phyloP scores from a whole-genome alignment of 2,888 invertebrate genomes.

The Allolobophora icterica region DNA sequence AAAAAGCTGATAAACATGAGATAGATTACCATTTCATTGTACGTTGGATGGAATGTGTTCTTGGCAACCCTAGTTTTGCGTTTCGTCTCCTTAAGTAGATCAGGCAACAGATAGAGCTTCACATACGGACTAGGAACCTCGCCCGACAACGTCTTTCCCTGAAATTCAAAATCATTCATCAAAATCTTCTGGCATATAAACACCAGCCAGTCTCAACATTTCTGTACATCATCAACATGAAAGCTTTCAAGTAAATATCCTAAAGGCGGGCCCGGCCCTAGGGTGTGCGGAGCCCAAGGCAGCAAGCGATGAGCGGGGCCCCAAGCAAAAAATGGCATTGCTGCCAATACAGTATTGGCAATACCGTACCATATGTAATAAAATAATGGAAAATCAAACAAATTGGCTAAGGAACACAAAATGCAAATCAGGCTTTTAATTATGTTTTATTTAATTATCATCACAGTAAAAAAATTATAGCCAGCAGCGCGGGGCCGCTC shows the following conservation, averaged over 20 bases:
- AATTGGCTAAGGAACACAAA: no score
- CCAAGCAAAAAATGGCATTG: no score
- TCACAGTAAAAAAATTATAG: no score
- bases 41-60: constrained; percentile 49
- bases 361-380: no score
- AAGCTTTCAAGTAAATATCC: neutral
- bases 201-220: neutral
- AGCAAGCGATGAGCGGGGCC: no score
- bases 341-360: no score
- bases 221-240: neutral
- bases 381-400: no score
- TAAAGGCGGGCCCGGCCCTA: no score
- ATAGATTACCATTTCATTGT: constrained; percentile 49
- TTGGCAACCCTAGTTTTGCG: constrained; percentile 76
- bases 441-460: neutral
- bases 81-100: constrained; percentile 88
- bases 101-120: constrained; percentile 83
- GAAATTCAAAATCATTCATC: neutral
- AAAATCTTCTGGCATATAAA: neutral
- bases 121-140: constrained; percentile 68
- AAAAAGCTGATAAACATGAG: no score
- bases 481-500: no score
- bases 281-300: no score
- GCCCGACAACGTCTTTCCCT: constrained; percentile 37
- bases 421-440: no score